A percentile compares a stretch with the other conserved stretches of the same genome.
phyloP scores from a whole-genome alignment of 2,888 invertebrate genomes.

The Vanessa cardui region DNA sequence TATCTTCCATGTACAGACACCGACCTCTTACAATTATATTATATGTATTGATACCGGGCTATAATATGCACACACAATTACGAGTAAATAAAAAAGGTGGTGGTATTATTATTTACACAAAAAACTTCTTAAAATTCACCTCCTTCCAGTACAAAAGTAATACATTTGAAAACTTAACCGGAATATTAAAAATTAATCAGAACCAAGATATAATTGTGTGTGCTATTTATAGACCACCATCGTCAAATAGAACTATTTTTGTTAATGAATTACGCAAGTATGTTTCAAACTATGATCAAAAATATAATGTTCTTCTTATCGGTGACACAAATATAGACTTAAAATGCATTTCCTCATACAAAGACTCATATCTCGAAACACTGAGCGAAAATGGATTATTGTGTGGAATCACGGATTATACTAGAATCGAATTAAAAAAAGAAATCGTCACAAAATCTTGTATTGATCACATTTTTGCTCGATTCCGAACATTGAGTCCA shows the following conservation, averaged over 20 bases:
- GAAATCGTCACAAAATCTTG: no score
- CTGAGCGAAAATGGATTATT: constrained; percentile 28
- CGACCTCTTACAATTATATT: no score
- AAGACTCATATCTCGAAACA: constrained; percentile 22
- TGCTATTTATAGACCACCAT: constrained; percentile 34
- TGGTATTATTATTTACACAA: constrained; percentile 38
- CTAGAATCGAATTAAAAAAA: constrained; percentile 8
- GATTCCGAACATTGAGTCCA: not conserved
- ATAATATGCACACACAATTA: constrained; percentile 41
- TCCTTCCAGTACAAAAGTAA: no score
- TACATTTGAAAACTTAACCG: constrained; percentile 20
- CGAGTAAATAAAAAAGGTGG: constrained; percentile 38
- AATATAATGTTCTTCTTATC: constrained; percentile 14
- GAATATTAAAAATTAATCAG: constrained; percentile 10
- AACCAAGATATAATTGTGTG: constrained; percentile 16
- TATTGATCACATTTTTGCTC: constrained; percentile 1
- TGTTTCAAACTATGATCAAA: constrained; percentile 1
- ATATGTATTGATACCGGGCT: constrained; percentile 42
- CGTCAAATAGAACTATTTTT: constrained; percentile 28
- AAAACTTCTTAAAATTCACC: constrained; percentile 27
- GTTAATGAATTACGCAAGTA: constrained; percentile 24
- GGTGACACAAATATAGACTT: constrained; percentile 36
- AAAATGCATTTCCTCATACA: constrained; percentile 24
- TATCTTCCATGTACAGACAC: no score
- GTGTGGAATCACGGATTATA: constrained; percentile 37